Evolutionary conservation across 2,113 vertebrate species (phyloP).

Genomic region (Sinosuthora webbiana): DNA sequence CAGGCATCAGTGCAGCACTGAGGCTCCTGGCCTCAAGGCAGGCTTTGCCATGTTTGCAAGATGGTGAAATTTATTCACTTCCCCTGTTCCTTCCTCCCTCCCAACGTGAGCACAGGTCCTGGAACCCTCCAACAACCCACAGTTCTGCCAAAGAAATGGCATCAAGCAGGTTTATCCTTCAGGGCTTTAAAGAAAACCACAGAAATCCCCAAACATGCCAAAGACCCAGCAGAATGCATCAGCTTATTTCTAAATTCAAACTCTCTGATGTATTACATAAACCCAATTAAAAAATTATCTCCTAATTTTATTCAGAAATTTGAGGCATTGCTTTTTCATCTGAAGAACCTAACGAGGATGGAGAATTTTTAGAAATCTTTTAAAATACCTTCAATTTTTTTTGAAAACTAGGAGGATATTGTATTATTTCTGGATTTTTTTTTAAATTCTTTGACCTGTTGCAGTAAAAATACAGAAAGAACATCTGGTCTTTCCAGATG

Average conservation of each 20-base stretch:
- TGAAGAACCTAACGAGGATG: background rate
- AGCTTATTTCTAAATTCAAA: background rate
- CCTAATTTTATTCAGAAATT: background rate
- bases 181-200: background rate
- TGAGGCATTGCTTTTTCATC: background rate
- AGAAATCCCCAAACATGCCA: background rate
- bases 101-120: background rate
- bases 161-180: background rate
- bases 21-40: background rate
- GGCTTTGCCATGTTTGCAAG: background rate
- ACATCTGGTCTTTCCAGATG: constrained; percentile 14
- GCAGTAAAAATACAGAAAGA: background rate
- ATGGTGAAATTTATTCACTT: background rate
- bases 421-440: background rate
- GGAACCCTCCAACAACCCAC: background rate
- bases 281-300: rapidly evolving
- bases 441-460: background rate
- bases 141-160: background rate
- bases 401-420: background rate
- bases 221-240: background rate
- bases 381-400: background rate
- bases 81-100: background rate
- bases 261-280: background rate
- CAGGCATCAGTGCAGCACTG: background rate
- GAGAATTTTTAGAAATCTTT: background rate